Evolutionary conservation across 2,888 invertebrate species (phyloP).

Genomic region (Glaucopsyche alexis): DNA sequence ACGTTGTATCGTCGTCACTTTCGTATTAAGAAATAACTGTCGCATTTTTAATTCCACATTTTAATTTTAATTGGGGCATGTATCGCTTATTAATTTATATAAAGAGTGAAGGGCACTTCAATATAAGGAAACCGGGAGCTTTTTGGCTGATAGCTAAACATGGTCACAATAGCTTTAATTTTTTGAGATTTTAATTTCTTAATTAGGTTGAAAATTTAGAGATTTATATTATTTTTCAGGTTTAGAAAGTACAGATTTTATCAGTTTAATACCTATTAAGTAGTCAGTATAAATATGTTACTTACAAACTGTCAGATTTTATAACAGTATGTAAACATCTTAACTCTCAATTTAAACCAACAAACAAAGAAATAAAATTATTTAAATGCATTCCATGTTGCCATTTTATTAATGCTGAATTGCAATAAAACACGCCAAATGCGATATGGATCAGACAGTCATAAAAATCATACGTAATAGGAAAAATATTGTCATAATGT

Average conservation of each 20-base stretch:
- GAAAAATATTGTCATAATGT: conserved; percentile 15
- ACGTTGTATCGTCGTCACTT: conserved; percentile 36
- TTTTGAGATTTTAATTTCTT: too few relatives aligned
- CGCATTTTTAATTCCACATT: conserved; percentile 7
- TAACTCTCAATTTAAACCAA: too few relatives aligned
- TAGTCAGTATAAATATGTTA: too few relatives aligned
- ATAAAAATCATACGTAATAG: not conserved
- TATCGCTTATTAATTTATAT: not conserved
- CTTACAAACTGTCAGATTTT: too few relatives aligned
- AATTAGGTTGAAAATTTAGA: too few relatives aligned
- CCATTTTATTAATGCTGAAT: not conserved
- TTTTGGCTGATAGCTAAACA: not conserved
- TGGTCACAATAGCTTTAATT: not conserved
- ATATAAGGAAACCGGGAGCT: not conserved
- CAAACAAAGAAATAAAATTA: too few relatives aligned
- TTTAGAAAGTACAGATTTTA: too few relatives aligned
- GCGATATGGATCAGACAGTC: not conserved
- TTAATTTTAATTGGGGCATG: not conserved
- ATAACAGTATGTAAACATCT: too few relatives aligned
- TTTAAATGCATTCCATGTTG: too few relatives aligned
- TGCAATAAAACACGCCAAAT: not conserved
- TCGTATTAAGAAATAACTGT: conserved; percentile 28
- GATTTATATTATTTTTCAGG: too few relatives aligned
- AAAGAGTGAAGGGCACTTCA: not conserved
- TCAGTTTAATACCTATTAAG: too few relatives aligned